These are phyloP conservation scores for Gnathonemus echidnorhynchus DNA, from an alignment of 2,113 vertebrate genomes.

Conservation along the genomic window DNA sequence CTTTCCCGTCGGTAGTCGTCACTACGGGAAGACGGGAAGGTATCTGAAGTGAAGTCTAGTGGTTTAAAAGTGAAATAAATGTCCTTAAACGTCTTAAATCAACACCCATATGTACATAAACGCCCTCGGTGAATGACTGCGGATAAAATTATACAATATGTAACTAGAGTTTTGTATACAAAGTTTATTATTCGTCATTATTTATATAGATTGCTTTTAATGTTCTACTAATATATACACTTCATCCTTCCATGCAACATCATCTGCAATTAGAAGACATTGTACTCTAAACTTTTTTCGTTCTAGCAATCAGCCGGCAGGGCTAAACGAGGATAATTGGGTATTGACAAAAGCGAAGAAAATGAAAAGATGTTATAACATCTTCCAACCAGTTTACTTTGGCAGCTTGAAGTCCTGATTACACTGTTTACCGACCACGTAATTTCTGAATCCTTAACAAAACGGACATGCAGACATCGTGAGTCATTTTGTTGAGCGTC, in stretches of 20 bases:
- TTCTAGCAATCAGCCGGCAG: slow-evolving; percentile 35
- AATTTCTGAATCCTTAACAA: slow-evolving; percentile 44
- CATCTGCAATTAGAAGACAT: slow-evolving; percentile 59
- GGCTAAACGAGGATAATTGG: slow-evolving; percentile 55
- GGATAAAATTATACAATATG: background rate
- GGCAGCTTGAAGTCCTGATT: slow-evolving; percentile 58
- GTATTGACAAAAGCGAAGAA: slow-evolving; percentile 59
- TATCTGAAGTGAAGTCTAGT: background rate
- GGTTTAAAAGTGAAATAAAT: background rate
- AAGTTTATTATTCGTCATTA: background rate
- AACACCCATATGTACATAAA: background rate
- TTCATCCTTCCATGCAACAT: slow-evolving; percentile 8
- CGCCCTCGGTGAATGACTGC: background rate
- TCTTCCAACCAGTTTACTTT: slow-evolving; percentile 45
- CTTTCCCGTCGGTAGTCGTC: background rate
- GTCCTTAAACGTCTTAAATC: background rate
- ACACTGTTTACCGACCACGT: slow-evolving; percentile 56
- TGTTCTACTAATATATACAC: background rate
- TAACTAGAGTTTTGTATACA: background rate
- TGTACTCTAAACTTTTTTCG: slow-evolving; percentile 48
- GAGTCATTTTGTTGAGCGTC: background rate
- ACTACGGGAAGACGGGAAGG: background rate
- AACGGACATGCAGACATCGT: slow-evolving; percentile 23
- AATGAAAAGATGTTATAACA: slow-evolving; percentile 28
- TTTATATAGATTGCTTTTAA: background rate